phyloP scores from a whole-genome alignment of 2,797 vertebrate species.

The Bufotes viridis region DNA sequence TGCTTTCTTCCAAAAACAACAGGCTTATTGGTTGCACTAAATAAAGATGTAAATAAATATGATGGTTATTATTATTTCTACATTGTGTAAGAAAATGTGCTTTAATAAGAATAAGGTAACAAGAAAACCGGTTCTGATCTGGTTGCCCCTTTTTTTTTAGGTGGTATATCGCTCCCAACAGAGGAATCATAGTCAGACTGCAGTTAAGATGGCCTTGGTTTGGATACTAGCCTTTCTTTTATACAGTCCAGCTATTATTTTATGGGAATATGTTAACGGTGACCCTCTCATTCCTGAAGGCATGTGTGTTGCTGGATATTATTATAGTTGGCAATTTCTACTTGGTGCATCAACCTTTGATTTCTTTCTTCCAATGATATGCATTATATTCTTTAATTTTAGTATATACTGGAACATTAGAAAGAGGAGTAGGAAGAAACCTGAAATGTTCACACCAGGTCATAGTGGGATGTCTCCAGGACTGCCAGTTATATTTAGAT shows the following conservation, averaged over 20 bases:
- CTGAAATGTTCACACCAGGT: not conserved
- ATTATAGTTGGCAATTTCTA: slow-evolving; percentile 85
- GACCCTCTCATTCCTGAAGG: slow-evolving; percentile 69
- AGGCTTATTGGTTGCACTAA: too few relatives aligned
- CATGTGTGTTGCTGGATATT: slow-evolving; percentile 82
- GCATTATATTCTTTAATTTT: slow-evolving; percentile 86
- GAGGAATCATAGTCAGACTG: slow-evolving; percentile 65
- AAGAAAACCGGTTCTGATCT: not conserved
- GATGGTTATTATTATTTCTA: not conserved
- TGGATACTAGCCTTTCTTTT: slow-evolving; percentile 87
- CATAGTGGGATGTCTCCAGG: not conserved
- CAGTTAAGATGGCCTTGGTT: slow-evolving; percentile 80
- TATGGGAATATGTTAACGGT: slow-evolving; percentile 75
- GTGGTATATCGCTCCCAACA: slow-evolving; percentile 46
- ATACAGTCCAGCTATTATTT: slow-evolving; percentile 83
- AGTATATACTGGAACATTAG: slow-evolving; percentile 86
- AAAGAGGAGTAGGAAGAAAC: slow-evolving; percentile 71
- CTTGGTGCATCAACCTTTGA: slow-evolving; percentile 83
- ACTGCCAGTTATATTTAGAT: not conserved
- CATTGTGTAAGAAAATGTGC: not conserved
- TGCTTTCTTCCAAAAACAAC: too few relatives aligned
- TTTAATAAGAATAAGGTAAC: not conserved
- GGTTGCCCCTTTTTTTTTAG: not conserved
- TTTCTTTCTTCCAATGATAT: slow-evolving; percentile 85
- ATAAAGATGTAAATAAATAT: too few relatives aligned